Evolutionary conservation across 2,113 vertebrate species (phyloP), one percentile per base, ranked within the genome.

Genomic region (Ophiodon elongatus): DNA sequence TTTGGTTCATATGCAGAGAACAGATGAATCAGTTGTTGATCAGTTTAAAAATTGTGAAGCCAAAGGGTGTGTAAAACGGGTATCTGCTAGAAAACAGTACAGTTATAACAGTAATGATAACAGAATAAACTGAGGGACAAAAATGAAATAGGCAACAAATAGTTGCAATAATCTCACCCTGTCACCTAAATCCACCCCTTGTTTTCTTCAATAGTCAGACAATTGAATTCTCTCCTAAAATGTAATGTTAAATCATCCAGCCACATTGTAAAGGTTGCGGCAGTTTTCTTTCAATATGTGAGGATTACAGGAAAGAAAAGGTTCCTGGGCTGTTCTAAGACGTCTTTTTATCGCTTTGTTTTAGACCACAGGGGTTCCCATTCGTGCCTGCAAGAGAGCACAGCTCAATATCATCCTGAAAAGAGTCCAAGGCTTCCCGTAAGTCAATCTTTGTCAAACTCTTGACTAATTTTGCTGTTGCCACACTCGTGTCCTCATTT

Each of bases 401-500:
- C 96, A 96, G 86, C 91, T 96, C 63, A 96, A 96, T 45, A 78
- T 96, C 83, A 94, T 96, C 56, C 33, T 96, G 87, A 95, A 95
- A 62, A 89, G 95, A 89, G 70, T 95, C 52, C 3, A 1, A 25
- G 96, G 95, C 69, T 96, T 96, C 81, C 95, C 94, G 96, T 96
- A 88, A 95, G 96, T 95, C 15, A 0, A 50, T 17, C 72, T 85
- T 57, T 68, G 85, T 79, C 76, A 4, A 68, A 47, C 85, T 83
- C 23, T 73, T n/a, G 70, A 69, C 82, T 83, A 59, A 83, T 47
- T 89, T 73, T 0, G 5, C 79, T 78, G 80, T 88, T 77, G 83
- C 60, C n/a, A 41, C 80, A 82, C 19, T 45, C 19, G 1, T 75
- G 72, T 65, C 63, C 62, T 31, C 11, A 62, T 83, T 75, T 57